Evolutionary conservation across 1,140 invertebrate species (phyloP), one percentile per base, ranked within the genome.

Genomic region (Vanessa tameamea): DNA sequence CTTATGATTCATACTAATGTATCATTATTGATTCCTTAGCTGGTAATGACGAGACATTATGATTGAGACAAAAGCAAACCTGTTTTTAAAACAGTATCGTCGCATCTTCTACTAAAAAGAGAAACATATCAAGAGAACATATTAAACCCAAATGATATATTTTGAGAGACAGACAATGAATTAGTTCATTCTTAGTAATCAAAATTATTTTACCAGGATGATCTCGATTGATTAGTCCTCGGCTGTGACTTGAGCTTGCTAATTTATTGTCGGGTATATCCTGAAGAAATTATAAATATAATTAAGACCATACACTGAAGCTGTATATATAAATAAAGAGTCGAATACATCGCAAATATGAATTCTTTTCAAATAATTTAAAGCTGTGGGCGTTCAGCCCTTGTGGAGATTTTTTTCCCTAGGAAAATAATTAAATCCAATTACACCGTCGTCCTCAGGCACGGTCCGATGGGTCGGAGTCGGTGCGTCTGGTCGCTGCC

Each of bases 371-470:
- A 57, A 57, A 23, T 16, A 0, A 8, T 53, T 53, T 53, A 53
- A 11, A n/a, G 8, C 3, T 15, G 53, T 23, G 53, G 23, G 20
- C 1, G 23, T 57, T 11, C 16, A 20, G 53, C 53, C 53, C 15
- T 50, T 13, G 12, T 57, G 57, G 23, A 59, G 20, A 55, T 43
- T 75, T 77, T n/a, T 69, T 81, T 79, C 75, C 75, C 75, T 64
- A 64, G 47, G 69, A 64, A 57, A 79, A 80, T 85, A 85, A 85
- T 87, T 84, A 86, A 81, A 78, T 84, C 69, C 80, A 87, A 90
- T 90, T 86, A 86, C 81, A 76, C 61, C 70, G 59, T 75, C 65
- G 74, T 79, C 78, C 69, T 76, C 64, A 51, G 75, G 71, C 79
- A 81, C 79, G 85, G 77, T 84, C 74, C 75, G 69, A 80, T 69